Evolutionary conservation across 1,140 invertebrate genomes (phyloP).

Genomic region (Trissolcus basalis): DNA sequence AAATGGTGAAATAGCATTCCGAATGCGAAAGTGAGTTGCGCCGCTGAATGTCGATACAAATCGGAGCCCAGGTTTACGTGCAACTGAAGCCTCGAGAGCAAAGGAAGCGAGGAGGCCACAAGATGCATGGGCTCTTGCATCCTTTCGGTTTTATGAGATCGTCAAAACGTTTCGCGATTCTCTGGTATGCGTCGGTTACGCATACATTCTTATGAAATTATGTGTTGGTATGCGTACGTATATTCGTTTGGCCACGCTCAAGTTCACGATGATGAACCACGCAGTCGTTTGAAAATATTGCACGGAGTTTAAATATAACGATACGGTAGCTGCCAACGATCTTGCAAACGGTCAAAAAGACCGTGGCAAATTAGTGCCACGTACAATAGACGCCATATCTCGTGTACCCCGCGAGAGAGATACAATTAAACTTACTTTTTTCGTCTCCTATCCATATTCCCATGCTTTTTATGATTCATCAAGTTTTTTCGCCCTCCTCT

Average conservation of each 20-base stretch:
- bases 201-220: slow-evolving; percentile 60
- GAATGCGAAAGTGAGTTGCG: slow-evolving; percentile 56
- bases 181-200: slow-evolving; percentile 63
- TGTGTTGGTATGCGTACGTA: slow-evolving; percentile 32
- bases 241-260: slow-evolving; percentile 29
- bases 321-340: slow-evolving; percentile 65
- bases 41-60: slow-evolving; percentile 51
- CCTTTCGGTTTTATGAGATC: slow-evolving; percentile 70
- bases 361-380: slow-evolving; percentile 48
- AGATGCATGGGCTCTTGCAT: slow-evolving; percentile 61
- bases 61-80: slow-evolving; percentile 55
- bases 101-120: slow-evolving; percentile 26
- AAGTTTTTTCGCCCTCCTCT: too few species aligned
- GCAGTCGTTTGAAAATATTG: slow-evolving; percentile 61
- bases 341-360: slow-evolving; percentile 48
- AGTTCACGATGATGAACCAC: slow-evolving; percentile 48
- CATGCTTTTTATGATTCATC: too few species aligned
- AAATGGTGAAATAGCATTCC: slow-evolving; percentile 53
- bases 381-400: too few species aligned
- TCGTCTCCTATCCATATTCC: not conserved
- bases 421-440: not conserved
- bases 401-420: not conserved
- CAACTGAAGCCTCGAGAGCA: slow-evolving; percentile 17
- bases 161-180: slow-evolving; percentile 71
- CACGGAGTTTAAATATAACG: slow-evolving; percentile 62